Evolutionary conservation across 92 coral and sea anemone species (phyloP).

Genomic region (Epizoanthus scotinus): DNA sequence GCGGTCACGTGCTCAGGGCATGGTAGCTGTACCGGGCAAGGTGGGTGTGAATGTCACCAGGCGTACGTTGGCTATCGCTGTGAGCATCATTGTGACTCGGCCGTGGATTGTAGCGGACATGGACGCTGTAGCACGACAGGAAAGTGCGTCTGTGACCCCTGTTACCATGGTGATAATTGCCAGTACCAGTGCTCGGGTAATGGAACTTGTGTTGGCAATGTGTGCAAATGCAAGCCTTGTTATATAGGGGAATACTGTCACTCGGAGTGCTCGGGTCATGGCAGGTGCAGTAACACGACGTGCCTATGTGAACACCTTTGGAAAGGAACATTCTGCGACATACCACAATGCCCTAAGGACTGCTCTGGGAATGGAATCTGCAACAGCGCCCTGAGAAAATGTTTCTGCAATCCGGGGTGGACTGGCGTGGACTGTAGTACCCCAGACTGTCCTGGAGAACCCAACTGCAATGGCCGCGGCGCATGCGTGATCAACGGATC

Average conservation of each 20-base stretch:
- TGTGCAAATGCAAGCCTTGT: constrained; percentile 57
- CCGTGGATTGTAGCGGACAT: constrained; percentile 55
- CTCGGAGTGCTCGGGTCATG: constrained; percentile 68
- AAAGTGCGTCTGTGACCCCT: constrained; percentile 58
- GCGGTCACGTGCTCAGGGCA: constrained; percentile 43
- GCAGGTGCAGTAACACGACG: constrained; percentile 43
- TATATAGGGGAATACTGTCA: constrained; percentile 61
- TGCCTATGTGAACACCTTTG: constrained; percentile 53
- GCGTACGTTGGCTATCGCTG: constrained; percentile 72
- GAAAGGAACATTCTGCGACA: constrained; percentile 66
- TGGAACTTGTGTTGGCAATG: constrained; percentile 52
- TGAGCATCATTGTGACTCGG: constrained; percentile 62
- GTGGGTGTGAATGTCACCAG: constrained; percentile 59
- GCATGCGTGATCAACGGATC: constrained; percentile 35
- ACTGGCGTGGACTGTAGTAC: constrained; percentile 52
- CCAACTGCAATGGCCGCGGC: constrained; percentile 66
- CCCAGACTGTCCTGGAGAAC: constrained; percentile 73
- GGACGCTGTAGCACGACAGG: constrained; percentile 62
- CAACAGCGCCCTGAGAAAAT: constrained; percentile 57
- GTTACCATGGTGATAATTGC: constrained; percentile 65
- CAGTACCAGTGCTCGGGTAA: constrained; percentile 58
- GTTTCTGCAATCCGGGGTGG: constrained; percentile 75
- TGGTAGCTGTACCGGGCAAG: constrained; percentile 47
- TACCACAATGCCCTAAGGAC: constrained; percentile 62
- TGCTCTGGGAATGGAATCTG: constrained; percentile 72